Conservation (phyloP, 35 echinoderm and acorn worm species). For the Apostichopus japonicus region DNA sequence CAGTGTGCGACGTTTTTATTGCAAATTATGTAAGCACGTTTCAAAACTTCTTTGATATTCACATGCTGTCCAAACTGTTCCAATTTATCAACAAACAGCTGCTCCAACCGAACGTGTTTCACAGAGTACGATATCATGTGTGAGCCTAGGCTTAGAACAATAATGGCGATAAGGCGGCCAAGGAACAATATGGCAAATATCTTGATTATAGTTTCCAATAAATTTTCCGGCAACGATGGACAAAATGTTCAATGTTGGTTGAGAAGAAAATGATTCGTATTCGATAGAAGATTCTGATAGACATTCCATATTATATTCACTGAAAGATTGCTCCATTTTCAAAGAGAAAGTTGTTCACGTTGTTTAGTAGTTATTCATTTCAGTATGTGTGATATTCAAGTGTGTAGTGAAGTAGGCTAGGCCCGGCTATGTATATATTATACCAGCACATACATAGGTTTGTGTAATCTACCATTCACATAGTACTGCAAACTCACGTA, state of each 20-base stretch:
- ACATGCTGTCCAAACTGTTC: not conserved
- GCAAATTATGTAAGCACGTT: not conserved
- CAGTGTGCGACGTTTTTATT: not conserved
- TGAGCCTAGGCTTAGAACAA: not conserved
- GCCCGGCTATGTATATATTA: not conserved
- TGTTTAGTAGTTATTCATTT: not conserved
- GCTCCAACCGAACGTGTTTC: not conserved
- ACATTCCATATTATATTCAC: conserved; percentile 32
- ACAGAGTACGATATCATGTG: not conserved
- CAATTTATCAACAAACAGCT: not conserved
- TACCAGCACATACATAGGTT: no score
- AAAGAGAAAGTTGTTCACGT: not conserved
- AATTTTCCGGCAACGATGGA: not conserved
- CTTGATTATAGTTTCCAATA: not conserved
- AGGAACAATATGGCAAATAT: conserved; percentile 45
- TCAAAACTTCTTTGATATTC: not conserved
- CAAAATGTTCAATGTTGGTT: not conserved
- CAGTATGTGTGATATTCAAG: not conserved
- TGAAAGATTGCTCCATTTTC: not conserved
- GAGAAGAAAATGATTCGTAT: not conserved
- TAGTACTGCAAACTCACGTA: not conserved
- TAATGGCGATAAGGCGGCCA: conserved; percentile 34
- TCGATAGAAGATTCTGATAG: not conserved
- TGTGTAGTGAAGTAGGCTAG: not conserved
- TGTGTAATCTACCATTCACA: not conserved